phyloP scores from a whole-genome alignment of 2,888 invertebrate species.

The Sminthurides aquaticus region DNA sequence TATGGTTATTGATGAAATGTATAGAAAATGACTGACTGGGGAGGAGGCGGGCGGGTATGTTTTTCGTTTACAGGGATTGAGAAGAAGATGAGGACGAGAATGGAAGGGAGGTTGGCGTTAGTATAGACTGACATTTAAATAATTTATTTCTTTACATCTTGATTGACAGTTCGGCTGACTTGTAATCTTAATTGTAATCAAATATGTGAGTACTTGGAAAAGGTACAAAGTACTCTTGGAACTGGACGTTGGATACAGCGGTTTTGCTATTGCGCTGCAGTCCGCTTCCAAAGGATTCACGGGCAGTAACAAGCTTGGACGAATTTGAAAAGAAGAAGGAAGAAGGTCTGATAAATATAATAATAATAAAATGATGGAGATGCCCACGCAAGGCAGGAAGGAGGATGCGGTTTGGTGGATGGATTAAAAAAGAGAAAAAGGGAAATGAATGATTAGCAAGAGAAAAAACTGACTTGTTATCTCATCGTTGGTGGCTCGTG shows the following conservation, averaged over 20 bases:
- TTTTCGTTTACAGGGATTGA: background rate
- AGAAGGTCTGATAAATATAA: no score
- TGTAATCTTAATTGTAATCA: conserved; percentile 7
- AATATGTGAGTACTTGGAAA: background rate
- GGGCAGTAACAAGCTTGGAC: no score
- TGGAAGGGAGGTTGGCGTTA: background rate
- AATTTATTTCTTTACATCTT: conserved; percentile 4
- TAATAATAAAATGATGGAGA: background rate
- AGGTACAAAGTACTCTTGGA: no score
- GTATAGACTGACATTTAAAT: background rate
- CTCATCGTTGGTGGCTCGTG: conserved; percentile 10
- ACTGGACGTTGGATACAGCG: no score
- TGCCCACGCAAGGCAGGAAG: background rate
- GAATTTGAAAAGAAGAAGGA: no score
- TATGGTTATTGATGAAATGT: background rate
- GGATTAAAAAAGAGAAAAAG: background rate
- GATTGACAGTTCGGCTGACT: conserved; percentile 7
- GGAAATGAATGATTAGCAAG: conserved; percentile 2
- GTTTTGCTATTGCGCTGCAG: no score
- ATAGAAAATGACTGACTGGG: background rate
- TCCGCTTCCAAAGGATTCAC: no score
- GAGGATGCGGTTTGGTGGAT: background rate
- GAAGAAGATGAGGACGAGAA: background rate
- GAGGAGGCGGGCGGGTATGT: background rate
- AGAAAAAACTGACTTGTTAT: conserved; percentile 4